Base-by-base conservation (phyloP, 2,113 vertebrate species). In the Athene cunicularia region DNA sequence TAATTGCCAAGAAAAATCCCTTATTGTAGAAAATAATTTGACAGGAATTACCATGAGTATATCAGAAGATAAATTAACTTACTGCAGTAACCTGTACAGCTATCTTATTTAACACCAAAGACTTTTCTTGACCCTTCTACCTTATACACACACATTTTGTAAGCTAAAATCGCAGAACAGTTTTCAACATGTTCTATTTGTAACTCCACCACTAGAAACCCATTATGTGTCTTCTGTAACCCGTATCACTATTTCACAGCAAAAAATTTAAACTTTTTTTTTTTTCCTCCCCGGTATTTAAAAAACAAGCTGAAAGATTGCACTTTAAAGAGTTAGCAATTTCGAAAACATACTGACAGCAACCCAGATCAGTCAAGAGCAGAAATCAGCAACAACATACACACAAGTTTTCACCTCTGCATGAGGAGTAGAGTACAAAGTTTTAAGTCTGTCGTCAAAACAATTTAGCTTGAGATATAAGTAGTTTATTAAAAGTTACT, bases 241-340 rank as follows among this genome's bases (percentile, higher is more conserved):
- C 28, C 24, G 16, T 14, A 67, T 52, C 11, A n/a, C 24, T 12
- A 52, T 47, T 73, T 62, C 39, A 74, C 5, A 11, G 39, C 17
- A 64, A 37, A 64, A 37, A 72, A 26, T 15, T 18, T 41, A 33
- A 33, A 50, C 26, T 35, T 26, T 8, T 20, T 35, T 20, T 35
- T 20, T 12, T 8, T 8, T 2, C 1, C 3, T 6, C 32, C 7
- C 18, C 0, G 1, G 37, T 75, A 55, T 56, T 84, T 70, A n/a
- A 70, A 62, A 55, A 55, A 23, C 10, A 63, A 84, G 14, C 14
- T 12, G 52, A 45, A 59, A 37, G 20, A 73, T 39, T 37, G 37
- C 4, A n/a, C 33, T 80, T 77, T 49, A 27, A 86, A 35, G 12
- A 53, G 37, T 9, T 22, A 20, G 37, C 11, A 52, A 47, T n/a